phyloP scores from a whole-genome alignment of 2,888 invertebrate species.

The Galerucella calmariensis region DNA sequence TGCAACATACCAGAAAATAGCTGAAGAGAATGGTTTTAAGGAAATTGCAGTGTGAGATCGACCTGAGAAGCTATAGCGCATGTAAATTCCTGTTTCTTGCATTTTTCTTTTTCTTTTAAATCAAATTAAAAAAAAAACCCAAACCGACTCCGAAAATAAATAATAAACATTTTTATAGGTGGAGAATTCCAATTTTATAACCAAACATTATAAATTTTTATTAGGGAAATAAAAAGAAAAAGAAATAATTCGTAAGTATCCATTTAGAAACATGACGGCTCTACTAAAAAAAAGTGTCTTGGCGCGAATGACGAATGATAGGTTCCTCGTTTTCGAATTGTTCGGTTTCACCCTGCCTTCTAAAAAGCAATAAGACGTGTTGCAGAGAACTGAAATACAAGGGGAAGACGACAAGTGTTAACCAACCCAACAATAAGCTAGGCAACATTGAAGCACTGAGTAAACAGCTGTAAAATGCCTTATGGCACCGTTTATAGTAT shows the following conservation, averaged over 20 bases:
- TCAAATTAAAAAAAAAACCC: too few relatives aligned
- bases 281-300: conserved; percentile 30
- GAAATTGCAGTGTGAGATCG: background rate
- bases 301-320: conserved; percentile 32
- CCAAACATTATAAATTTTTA: conserved; percentile 32
- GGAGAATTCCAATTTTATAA: conserved; percentile 26
- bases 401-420: background rate
- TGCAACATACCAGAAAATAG: background rate
- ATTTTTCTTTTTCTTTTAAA: too few relatives aligned
- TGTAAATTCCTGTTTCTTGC: background rate
- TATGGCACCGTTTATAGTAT: too few relatives aligned
- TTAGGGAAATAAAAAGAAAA: conserved; percentile 20
- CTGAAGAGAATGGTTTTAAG: background rate
- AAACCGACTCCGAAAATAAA: conserved; percentile 9
- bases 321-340: conserved; percentile 34
- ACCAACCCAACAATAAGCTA: too few relatives aligned
- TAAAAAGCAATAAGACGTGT: conserved; percentile 38
- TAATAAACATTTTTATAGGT: conserved; percentile 12
- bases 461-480: background rate
- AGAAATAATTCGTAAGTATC: conserved; percentile 31
- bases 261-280: conserved; percentile 35
- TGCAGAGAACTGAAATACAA: conserved; percentile 31
- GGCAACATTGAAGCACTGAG: too few relatives aligned
- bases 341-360: conserved; percentile 33
- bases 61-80: background rate